Conservation (phyloP, 2,888 invertebrate species). For the Lamellibrachia columna region DNA sequence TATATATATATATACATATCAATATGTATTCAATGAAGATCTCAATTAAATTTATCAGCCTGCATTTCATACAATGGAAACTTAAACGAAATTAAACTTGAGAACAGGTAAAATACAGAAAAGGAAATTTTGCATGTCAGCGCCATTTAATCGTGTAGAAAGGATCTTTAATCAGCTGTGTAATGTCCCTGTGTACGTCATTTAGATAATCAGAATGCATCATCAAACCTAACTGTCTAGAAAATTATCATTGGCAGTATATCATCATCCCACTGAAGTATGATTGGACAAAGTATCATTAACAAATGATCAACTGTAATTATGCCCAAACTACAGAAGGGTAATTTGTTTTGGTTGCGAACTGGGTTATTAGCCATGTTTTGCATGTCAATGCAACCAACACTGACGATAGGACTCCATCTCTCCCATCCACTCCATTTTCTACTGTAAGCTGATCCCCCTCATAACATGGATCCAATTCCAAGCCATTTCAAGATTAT, state of each 20-base stretch:
- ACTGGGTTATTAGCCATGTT: background rate
- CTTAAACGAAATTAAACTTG: background rate
- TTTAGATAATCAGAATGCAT: background rate
- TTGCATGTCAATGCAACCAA: background rate
- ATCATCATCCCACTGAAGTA: background rate
- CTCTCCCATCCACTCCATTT: background rate
- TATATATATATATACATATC: background rate
- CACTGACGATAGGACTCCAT: background rate
- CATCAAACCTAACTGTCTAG: background rate
- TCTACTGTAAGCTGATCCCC: background rate
- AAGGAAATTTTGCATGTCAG: background rate
- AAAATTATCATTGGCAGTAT: background rate
- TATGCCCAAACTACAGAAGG: background rate
- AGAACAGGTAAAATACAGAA: background rate
- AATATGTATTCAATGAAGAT: background rate
- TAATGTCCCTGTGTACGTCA: background rate
- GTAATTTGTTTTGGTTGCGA: background rate
- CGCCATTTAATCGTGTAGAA: background rate
- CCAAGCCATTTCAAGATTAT: no score
- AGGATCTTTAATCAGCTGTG: background rate
- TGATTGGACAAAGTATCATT: background rate
- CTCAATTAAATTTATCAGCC: background rate
- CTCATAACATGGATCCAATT: background rate
- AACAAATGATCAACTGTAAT: background rate
- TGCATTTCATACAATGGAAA: background rate